phyloP scores from a whole-genome alignment of 2,113 vertebrate genomes.

The Chunga burmeisteri region DNA sequence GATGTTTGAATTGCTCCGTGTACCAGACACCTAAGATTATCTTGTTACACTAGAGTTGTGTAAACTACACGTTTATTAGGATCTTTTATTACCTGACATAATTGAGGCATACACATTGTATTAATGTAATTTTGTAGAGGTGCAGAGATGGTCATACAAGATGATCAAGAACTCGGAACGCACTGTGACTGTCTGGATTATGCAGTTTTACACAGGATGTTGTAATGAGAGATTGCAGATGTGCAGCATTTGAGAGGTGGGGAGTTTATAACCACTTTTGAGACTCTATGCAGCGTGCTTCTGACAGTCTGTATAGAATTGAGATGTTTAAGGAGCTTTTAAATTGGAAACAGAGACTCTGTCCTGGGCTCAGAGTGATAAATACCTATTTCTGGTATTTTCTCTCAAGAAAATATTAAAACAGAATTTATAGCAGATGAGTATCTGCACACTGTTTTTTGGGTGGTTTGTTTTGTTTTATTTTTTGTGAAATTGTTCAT shows the following conservation, averaged over 20 bases:
- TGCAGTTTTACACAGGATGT: neutral
- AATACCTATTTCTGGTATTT: neutral
- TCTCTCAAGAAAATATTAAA: neutral
- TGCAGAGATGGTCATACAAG: neutral
- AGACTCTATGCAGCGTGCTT: neutral
- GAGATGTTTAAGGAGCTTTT: neutral
- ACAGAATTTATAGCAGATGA: neutral
- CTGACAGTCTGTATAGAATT: neutral
- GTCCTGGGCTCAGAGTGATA: neutral
- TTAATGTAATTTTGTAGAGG: neutral
- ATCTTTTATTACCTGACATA: neutral
- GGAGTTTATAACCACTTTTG: neutral
- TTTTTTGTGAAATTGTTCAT: neutral
- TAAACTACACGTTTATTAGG: accelerated
- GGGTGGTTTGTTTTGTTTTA: too few relatives aligned
- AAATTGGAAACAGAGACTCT: neutral
- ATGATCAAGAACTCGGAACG: neutral
- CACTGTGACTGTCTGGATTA: neutral
- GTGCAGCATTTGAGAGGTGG: neutral
- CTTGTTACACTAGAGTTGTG: neutral
- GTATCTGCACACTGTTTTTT: neutral
- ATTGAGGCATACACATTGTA: neutral
- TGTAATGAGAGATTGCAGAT: neutral
- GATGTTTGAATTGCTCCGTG: neutral
- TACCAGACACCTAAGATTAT: neutral